Percentiles rank a stretch among this genome's conserved stretches.
These are phyloP conservation scores for Xenopus borealis DNA, from an alignment of 2,113 vertebrate genomes.

Conservation along the genomic window DNA sequence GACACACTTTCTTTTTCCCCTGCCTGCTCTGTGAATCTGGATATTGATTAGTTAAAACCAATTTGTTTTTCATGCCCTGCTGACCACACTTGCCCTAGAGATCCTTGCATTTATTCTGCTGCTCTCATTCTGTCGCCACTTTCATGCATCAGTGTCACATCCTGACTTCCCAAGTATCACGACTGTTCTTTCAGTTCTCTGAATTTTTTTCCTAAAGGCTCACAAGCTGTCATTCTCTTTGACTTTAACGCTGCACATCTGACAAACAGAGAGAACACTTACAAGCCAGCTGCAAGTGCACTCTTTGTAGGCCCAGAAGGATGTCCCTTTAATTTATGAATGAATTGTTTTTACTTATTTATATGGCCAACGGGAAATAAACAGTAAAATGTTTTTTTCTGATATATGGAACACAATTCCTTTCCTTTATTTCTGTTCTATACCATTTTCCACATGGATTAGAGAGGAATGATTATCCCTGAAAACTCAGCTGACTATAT, in stretches of 20 bases:
- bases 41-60: no score
- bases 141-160: constrained; percentile 25
- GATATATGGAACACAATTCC: no score
- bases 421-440: no score
- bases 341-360: constrained; percentile 4
- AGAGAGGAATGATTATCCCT: no score
- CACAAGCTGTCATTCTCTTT: constrained; percentile 28
- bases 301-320: neutral
- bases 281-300: neutral
- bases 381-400: neutral
- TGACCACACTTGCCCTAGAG: no score
- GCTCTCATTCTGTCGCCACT: constrained; percentile 32
- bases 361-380: neutral
- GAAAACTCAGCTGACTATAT: no score
- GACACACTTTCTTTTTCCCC: no score
- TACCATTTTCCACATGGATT: no score
- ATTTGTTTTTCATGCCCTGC: no score
- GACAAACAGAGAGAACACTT: neutral
- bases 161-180: constrained; percentile 3
- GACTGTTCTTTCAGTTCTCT: constrained; percentile 9
- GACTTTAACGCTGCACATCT: constrained; percentile 6
- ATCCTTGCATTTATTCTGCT: neutral
- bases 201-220: constrained; percentile 21
- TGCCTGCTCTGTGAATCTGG: no score
- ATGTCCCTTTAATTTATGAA: neutral